These are phyloP conservation scores for Drosophila rhopaloa DNA, from an alignment of 1,140 invertebrate species.

Conservation along the genomic window DNA sequence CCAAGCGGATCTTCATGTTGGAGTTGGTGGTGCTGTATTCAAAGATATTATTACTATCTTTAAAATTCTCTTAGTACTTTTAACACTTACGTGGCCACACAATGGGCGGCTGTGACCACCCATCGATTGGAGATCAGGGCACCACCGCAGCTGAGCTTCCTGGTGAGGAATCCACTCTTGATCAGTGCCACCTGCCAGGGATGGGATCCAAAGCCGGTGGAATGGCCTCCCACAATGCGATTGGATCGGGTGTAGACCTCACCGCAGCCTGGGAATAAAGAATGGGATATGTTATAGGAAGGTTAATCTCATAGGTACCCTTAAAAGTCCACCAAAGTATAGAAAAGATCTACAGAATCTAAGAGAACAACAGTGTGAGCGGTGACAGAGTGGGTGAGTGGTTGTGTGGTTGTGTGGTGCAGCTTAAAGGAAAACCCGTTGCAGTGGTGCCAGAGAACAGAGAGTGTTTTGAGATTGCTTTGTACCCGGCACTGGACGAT, in stretches of 20 bases:
- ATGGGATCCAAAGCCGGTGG: constrained; percentile 94
- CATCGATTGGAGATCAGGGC: constrained; percentile 95
- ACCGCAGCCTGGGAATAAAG: constrained; percentile 89
- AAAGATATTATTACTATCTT: not conserved
- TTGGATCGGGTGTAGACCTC: constrained; percentile 94
- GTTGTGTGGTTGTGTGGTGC: constrained; percentile 28
- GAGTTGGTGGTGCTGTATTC: constrained; percentile 88
- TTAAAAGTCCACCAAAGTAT: not conserved
- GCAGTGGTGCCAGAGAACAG: constrained; percentile 33
- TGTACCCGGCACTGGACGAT: constrained; percentile 84
- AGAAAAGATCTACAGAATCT: constrained; percentile 19
- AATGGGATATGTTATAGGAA: not conserved
- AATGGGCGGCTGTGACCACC: constrained; percentile 95
- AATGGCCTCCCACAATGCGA: constrained; percentile 96
- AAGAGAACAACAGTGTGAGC: constrained; percentile 11
- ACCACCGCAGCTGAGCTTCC: constrained; percentile 96
- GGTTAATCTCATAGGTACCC: not conserved
- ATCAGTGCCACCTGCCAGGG: constrained; percentile 98
- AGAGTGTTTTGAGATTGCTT: constrained; percentile 35
- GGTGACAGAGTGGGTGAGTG: constrained; percentile 23
- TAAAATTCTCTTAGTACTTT: too few species aligned
- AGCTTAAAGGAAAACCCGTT: constrained; percentile 30
- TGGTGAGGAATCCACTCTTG: constrained; percentile 94
- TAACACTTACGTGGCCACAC: constrained; percentile 92
- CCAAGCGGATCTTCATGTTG: constrained; percentile 93